Evolutionary conservation across 2,113 vertebrate genomes (phyloP).

Genomic region (Petromus typicus): DNA sequence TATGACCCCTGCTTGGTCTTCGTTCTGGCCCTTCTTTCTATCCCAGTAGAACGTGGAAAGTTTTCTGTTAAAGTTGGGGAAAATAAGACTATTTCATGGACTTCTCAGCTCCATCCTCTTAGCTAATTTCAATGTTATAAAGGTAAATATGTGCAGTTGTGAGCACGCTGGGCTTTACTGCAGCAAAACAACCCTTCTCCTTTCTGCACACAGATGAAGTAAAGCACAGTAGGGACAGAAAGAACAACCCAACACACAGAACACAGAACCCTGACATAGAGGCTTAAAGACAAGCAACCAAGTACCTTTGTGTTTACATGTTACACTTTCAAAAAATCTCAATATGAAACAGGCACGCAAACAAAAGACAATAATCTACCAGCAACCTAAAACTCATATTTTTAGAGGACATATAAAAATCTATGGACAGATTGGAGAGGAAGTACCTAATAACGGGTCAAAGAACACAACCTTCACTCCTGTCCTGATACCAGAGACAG

Average conservation of each 20-base stretch:
- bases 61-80: not conserved
- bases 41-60: not conserved
- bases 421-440: not conserved
- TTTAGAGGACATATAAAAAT: not conserved
- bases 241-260: not conserved
- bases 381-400: not conserved
- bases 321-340: not conserved
- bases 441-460: not conserved
- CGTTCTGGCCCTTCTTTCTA: not conserved
- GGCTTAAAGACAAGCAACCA: not conserved
- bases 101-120: not conserved
- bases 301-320: not conserved
- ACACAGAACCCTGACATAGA: not conserved
- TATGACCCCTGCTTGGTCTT: not conserved
- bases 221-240: not conserved
- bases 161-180: not conserved
- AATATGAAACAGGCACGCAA: not conserved
- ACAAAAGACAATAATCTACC: not conserved
- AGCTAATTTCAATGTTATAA: not conserved
- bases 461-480: not conserved
- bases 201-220: not conserved
- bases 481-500: not conserved
- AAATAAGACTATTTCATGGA: not conserved
- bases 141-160: not conserved
- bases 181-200: not conserved